Base-by-base conservation (phyloP, 2,888 invertebrate genomes). In the Epinotia ramella region DNA sequence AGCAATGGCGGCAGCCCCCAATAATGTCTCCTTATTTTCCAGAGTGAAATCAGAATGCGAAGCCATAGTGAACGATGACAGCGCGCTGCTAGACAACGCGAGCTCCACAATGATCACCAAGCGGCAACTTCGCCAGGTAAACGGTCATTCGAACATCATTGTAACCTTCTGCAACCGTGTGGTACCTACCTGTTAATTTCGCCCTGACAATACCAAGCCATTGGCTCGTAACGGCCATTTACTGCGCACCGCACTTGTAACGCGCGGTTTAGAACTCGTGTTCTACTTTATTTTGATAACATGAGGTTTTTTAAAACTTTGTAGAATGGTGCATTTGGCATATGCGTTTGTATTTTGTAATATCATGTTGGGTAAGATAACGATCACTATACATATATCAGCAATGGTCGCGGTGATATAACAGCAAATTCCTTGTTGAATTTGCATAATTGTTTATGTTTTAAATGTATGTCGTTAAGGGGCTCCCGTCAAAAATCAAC, bases 1-100 rank as follows among this genome's bases (percentile, higher is more conserved):
- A 49, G 49, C 0, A 49, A 49, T n/a, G 5, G 49, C 4, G 49
- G 16, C n/a, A 53, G n/a, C n/a, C 53, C n/a, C n/a, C 53, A 53
- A 53, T 62, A 20, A 59, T 44, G 20, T 59, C 20, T 16, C 20
- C 46, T 5, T 59, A 69, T 82, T 87, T 88, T 83, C 81, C 93
- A 94, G 94, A 86, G 90, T 89, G 86, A 88, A 91, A 88, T 90
- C 91, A 86, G 92, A 93, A 86, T 94, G 94, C 88, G 87, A 89
- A 88, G 93, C 94, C 85, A 92, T 93, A 77, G 89, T 84, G 72
- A 89, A 91, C 67, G 89, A 92, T 79, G 92, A 91, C 85, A 89
- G 84, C 78, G 81, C 84, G 63, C 83, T 91, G 77, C 87, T 72
- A 2, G 72, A 88, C 79, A 92, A 93, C 84, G 82, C 82, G 74